These are phyloP conservation scores for Drosophila arawakana DNA, from an alignment of 1,140 invertebrate species.

Conservation along the genomic window DNA sequence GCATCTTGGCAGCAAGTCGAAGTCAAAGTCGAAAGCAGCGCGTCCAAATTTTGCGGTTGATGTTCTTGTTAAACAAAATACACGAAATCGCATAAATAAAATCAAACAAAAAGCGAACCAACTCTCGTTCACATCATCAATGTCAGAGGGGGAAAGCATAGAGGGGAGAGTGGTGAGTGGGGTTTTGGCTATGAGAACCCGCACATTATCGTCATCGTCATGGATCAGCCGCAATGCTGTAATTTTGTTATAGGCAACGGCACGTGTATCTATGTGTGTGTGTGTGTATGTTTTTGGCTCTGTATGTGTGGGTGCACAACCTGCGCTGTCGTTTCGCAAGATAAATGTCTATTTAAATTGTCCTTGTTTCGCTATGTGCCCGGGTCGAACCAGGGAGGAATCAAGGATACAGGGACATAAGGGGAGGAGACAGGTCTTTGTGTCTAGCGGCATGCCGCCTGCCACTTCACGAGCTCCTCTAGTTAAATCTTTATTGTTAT, in stretches of 20 bases:
- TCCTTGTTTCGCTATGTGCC: slow-evolving; percentile 67
- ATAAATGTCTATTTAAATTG: slow-evolving; percentile 84
- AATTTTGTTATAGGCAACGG: slow-evolving; percentile 72
- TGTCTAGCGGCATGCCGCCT: slow-evolving; percentile 57
- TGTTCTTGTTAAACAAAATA: slow-evolving; percentile 61
- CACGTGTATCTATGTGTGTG: slow-evolving; percentile 49
- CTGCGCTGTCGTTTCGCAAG: slow-evolving; percentile 67
- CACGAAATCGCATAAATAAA: slow-evolving; percentile 74
- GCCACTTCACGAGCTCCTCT: slow-evolving; percentile 54
- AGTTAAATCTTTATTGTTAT: slow-evolving; percentile 83
- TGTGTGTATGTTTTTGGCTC: slow-evolving; percentile 5
- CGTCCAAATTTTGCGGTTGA: slow-evolving; percentile 50
- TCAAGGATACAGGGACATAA: background rate
- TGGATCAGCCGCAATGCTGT: slow-evolving; percentile 76
- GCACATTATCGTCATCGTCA: slow-evolving; percentile 72
- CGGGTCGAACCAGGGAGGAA: slow-evolving; percentile 22
- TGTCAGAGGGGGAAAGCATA: slow-evolving; percentile 27
- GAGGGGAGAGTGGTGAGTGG: background rate
- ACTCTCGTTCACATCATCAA: slow-evolving; percentile 64
- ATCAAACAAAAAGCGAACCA: slow-evolving; percentile 67
- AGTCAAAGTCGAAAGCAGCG: slow-evolving; percentile 24
- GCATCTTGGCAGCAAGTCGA: slow-evolving; percentile 10
- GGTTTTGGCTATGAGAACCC: slow-evolving; percentile 35
- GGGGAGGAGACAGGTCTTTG: slow-evolving; percentile 23
- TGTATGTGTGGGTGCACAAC: slow-evolving; percentile 62